These are phyloP conservation scores for Leptodactylus fuscus DNA, from an alignment of 2,113 vertebrate genomes.

Conservation along the genomic window DNA sequence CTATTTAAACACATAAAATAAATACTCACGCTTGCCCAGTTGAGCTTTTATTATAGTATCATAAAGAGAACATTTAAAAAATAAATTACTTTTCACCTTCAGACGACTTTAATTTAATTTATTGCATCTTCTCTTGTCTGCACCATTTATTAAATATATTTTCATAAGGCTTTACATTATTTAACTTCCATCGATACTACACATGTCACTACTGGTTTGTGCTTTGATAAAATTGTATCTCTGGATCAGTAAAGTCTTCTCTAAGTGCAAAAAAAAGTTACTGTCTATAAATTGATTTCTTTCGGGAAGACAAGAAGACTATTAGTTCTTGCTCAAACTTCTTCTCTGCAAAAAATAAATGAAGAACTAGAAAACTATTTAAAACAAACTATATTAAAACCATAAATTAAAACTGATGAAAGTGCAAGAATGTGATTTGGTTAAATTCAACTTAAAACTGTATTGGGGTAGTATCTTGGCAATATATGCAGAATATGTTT, in stretches of 20 bases:
- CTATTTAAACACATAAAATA: background rate
- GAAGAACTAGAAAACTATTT: background rate
- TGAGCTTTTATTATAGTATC: background rate
- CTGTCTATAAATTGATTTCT: background rate
- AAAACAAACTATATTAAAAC: background rate
- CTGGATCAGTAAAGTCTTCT: background rate
- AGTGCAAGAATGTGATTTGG: no score
- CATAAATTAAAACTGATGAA: no score
- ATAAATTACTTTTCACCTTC: background rate
- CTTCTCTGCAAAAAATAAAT: background rate
- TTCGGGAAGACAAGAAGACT: background rate
- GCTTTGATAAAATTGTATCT: background rate
- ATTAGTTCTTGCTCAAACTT: background rate
- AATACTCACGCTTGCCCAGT: background rate
- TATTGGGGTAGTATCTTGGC: no score
- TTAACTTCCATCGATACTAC: no score
- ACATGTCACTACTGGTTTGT: background rate
- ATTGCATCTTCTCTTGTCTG: background rate
- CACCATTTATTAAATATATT: background rate
- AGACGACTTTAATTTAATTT: slow-evolving; percentile 2
- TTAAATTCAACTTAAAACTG: no score
- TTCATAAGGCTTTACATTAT: background rate
- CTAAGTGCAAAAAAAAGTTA: background rate
- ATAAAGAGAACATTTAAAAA: background rate
- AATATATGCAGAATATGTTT: no score